Conservation (phyloP, 2,797 vertebrate species). For the Rhyacichthys aspro region DNA sequence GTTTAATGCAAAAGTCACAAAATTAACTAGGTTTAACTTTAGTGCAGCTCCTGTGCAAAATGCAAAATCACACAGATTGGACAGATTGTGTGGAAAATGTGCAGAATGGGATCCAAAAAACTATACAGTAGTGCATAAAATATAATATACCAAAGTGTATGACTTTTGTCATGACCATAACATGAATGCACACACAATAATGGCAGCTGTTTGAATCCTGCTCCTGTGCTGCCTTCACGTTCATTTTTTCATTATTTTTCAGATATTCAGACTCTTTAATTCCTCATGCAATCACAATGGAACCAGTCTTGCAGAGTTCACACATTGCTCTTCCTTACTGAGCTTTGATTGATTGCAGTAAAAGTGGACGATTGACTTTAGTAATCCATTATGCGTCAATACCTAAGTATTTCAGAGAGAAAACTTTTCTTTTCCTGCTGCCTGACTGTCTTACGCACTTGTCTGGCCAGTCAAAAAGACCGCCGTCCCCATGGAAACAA, state of each 20-base stretch:
- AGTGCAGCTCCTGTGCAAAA: background rate
- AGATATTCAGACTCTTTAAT: conserved; percentile 2
- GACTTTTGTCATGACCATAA: no score
- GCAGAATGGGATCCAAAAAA: no score
- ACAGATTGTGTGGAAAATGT: background rate
- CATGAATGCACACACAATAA: no score
- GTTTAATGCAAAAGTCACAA: background rate
- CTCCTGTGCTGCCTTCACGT: background rate
- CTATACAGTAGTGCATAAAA: background rate
- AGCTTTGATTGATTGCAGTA: conserved; percentile 12
- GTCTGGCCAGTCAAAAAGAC: conserved; percentile 50
- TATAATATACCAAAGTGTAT: no score
- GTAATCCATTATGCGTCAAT: conserved; percentile 35
- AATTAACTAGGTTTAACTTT: background rate
- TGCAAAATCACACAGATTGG: background rate
- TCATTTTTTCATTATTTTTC: background rate
- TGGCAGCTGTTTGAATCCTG: no score
- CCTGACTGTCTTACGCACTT: conserved; percentile 49
- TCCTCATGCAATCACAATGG: conserved; percentile 10
- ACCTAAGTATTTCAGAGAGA: conserved; percentile 24
- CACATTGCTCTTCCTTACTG: background rate
- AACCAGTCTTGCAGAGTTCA: background rate
- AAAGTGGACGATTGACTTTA: conserved; percentile 14
- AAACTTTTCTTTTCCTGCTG: conserved; percentile 47
- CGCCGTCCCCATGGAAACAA: conserved; percentile 77